Base-by-base conservation (phyloP, 1,140 invertebrate species). In the Ostrea edulis region DNA sequence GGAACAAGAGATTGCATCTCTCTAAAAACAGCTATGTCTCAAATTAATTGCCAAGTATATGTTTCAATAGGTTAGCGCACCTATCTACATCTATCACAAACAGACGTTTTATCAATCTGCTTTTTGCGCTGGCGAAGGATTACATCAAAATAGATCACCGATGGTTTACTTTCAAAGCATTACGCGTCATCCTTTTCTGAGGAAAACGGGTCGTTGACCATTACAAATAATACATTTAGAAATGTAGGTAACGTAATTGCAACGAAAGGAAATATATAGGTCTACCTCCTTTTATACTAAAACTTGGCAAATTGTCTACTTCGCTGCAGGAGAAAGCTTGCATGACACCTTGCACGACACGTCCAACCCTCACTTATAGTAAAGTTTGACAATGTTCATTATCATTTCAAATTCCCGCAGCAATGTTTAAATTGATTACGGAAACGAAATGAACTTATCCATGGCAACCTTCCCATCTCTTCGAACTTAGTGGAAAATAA, bases 211-310 rank as follows among this genome's bases (percentile, higher is more conserved):
- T 77, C 68, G 29, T 25, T 77, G 68, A 77, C 68, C 68, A 77
- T 77, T 29, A 35, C 25, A 77, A 77, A 77, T 68, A 25, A 68
- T 77, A 25, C 12, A 77, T 77, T 77, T 77, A 17, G 25, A 77
- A 77, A 77, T 77, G 68, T 44, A 77, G 68, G 68, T 77, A 77
- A 29, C 25, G 22, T 77, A 77, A 77, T 77, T 35, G 25, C 68
- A 77, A 35, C 68, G 68, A 77, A 77, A 77, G 25, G 68, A 77
- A 22, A 77, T 77, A 35, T 77, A 77, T 77, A 77, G 68, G 68
- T 77, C 29, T 77, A 77, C 25, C 68, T 77, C 29, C 68, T 77
- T 35, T 77, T 77, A 77, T 77, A 77, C 25, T 12, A 77, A 77
- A 44, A 77, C 25, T 77, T 77, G 68, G 68, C 68, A 77, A 77